Evolutionary conservation across 2,113 vertebrate species (phyloP), one percentile per base, ranked within the genome.

Genomic region (Ailuropoda melanoleuca): DNA sequence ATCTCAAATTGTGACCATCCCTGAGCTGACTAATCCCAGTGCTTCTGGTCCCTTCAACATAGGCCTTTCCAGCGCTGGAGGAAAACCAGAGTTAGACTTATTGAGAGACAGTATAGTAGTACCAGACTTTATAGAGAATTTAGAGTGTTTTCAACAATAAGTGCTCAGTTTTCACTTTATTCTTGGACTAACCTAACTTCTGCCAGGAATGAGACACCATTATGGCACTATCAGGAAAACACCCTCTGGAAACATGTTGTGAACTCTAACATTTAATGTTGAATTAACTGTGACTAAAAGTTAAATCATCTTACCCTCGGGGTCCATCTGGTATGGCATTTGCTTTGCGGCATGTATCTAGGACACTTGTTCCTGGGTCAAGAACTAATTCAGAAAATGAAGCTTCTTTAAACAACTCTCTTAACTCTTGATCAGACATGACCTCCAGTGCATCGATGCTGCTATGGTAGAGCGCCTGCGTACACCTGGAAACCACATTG

Each of bases 391-490:
- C 99, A 29, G 99, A 98, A 98, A 99, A 99, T 2, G 99, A 97
- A 93, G 99, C 99, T 98, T 99, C 99, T 96, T 86, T 99, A 98
- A 99, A 99, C 43, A 99, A 98, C 93, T 99, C 99, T 98, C 99
- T 98, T 84, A 99, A 98, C 97, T 99, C 99, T 68, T 98, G 97
- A 48, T 99, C 99, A 89, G 99, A 99, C 99, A 99, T 99, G 78
- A 99, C 98, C 97, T 99, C 99, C 97, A 99, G 74, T 6, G 99
- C 99, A 80, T 99, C 98, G 82, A 99, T 39, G 6, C 98, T 99
- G 94, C 98, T 99, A 78, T 99, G 95, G 96, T 99, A 99, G 90
- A 99, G 98, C 24, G 99, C 99, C 3, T 98, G 98, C 68, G 99
- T 99, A 93, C 99, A 99, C 97, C 99, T 99, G 98, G 53, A 88